Percentiles rank a stretch among this genome's conserved stretches.
Conservation (phyloP, 2,113 vertebrate genomes). For the Takifugu flavidus region DNA sequence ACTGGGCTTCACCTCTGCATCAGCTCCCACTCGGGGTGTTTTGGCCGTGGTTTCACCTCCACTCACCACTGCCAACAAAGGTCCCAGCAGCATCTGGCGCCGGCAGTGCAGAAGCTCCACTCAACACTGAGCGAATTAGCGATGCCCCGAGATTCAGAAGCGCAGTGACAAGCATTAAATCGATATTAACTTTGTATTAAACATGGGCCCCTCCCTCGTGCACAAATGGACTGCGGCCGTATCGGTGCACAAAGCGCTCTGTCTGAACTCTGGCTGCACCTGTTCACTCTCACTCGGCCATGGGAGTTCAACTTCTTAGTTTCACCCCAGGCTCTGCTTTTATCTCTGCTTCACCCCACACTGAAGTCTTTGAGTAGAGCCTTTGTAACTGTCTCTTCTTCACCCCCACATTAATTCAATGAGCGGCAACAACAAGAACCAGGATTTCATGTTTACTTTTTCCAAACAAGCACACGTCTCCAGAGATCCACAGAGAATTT, state of each 20-base stretch:
- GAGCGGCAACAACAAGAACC: constrained; percentile 21
- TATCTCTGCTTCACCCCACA: constrained; percentile 37
- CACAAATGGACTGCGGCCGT: constrained; percentile 61
- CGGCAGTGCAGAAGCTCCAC: constrained; percentile 37
- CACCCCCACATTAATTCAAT: constrained; percentile 18
- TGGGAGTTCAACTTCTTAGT: constrained; percentile 65
- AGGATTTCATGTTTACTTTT: constrained; percentile 18
- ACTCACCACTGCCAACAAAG: constrained; percentile 26
- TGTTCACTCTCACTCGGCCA: constrained; percentile 66
- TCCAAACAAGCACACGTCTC: constrained; percentile 6
- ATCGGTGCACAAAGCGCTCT: constrained; percentile 69
- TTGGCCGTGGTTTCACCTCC: constrained; percentile 65
- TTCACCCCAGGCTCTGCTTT: constrained; percentile 45
- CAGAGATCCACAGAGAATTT: constrained; percentile 14
- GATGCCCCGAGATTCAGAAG: constrained; percentile 62
- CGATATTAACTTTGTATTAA: constrained; percentile 83
- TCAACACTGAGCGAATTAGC: constrained; percentile 70
- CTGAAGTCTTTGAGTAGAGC: constrained; percentile 48
- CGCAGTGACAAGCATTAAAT: constrained; percentile 82
- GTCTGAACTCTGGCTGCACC: constrained; percentile 73
- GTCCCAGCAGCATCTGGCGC: constrained; percentile 61
- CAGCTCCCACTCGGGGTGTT: constrained; percentile 57
- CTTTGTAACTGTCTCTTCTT: constrained; percentile 50
- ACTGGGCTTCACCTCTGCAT: constrained; percentile 35
- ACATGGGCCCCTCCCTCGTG: constrained; percentile 71